Conservation (phyloP, 2,797 vertebrate species). For the Characodon lateralis region DNA sequence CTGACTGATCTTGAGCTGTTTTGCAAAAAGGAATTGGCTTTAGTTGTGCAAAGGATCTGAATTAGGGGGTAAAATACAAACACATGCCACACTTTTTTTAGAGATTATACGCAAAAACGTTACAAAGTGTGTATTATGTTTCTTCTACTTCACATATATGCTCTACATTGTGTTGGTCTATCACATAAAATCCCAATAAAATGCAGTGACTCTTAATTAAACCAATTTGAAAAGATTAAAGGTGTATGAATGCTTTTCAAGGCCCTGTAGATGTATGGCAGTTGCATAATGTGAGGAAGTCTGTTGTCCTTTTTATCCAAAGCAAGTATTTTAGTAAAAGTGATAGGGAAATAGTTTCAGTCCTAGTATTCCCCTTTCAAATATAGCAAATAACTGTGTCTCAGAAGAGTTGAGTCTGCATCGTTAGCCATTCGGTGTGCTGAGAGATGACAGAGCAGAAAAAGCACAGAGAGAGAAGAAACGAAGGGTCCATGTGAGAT, state of each 20-base stretch:
- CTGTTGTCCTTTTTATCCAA: constrained; percentile 53
- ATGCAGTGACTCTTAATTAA: no score
- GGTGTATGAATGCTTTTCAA: neutral
- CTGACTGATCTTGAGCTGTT: neutral
- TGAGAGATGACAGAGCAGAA: constrained; percentile 56
- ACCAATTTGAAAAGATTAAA: no score
- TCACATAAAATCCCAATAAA: no score
- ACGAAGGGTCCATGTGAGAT: constrained; percentile 46
- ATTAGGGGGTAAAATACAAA: neutral
- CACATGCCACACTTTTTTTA: neutral
- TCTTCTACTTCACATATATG: neutral
- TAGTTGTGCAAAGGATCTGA: neutral
- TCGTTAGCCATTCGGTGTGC: constrained; percentile 20
- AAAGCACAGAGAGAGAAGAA: constrained; percentile 40
- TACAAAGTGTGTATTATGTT: neutral
- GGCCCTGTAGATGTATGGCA: constrained; percentile 11
- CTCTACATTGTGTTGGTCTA: no score
- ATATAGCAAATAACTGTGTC: constrained; percentile 64
- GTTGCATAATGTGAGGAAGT: constrained; percentile 46
- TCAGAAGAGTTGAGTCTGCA: constrained; percentile 54
- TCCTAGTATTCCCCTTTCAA: constrained; percentile 4
- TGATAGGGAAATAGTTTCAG: constrained; percentile 39
- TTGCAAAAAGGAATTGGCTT: neutral
- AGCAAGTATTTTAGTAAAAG: constrained; percentile 63
- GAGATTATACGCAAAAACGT: neutral